These are phyloP conservation scores for Dicrurus megarhynchus DNA, from an alignment of 2,113 vertebrate genomes.

Conservation along the genomic window DNA sequence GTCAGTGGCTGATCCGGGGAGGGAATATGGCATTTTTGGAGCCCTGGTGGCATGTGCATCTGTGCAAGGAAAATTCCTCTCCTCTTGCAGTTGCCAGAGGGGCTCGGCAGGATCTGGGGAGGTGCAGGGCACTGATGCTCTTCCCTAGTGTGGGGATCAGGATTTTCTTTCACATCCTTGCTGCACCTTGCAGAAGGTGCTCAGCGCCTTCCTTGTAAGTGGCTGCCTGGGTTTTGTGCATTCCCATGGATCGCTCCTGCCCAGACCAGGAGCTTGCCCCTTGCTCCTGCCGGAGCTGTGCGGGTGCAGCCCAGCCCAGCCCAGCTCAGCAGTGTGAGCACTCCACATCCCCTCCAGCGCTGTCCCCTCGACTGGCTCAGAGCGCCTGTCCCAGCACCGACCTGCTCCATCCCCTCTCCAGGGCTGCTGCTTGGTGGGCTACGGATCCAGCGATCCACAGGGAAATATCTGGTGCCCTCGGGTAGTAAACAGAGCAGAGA, in stretches of 20 bases:
- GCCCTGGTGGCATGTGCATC: fast-evolving
- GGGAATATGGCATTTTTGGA: neutral
- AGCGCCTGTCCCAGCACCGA: fast-evolving
- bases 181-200: neutral
- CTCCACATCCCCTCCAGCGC: fast-evolving
- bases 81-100: neutral
- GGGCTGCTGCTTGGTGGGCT: neutral
- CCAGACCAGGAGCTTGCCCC: neutral
- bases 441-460: neutral
- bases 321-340: fast-evolving
- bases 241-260: neutral
- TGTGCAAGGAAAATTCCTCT: neutral
- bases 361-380: fast-evolving
- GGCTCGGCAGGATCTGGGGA: neutral
- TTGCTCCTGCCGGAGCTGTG: neutral
- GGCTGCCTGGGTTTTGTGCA: fast-evolving
- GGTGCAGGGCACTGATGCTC: neutral
- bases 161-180: neutral
- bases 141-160: fast-evolving
- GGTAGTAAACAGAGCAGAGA: neutral
- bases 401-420: fast-evolving
- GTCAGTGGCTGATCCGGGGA: neutral
- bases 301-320: neutral
- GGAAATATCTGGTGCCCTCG: neutral
- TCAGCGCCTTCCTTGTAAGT: fast-evolving